A percentile compares a stretch with the other conserved stretches of the same genome.
Conservation (phyloP, 35 echinoderm and acorn worm genomes). For the Strongylocentrotus purpuratus region DNA sequence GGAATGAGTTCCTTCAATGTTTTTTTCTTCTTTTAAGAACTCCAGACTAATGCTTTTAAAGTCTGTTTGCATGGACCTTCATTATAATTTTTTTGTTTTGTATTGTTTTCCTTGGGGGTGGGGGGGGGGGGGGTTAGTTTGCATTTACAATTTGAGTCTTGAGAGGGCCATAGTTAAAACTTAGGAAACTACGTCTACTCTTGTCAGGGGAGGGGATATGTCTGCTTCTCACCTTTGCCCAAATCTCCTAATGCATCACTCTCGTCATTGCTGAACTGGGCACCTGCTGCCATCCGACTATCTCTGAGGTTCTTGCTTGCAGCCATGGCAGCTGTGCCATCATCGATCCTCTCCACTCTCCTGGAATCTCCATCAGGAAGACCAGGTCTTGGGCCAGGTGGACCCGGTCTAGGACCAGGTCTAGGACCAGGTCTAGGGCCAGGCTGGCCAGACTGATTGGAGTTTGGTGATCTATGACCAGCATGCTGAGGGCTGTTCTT, state of each 20-base stretch:
- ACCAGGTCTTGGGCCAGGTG: background rate
- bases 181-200: no score
- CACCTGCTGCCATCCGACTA: background rate
- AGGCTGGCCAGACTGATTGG: background rate
- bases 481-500: background rate
- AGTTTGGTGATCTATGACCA: background rate
- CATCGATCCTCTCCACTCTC: conserved; percentile 20
- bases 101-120: no score
- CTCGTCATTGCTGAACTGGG: conserved; percentile 5
- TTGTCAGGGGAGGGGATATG: no score
- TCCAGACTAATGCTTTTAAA: no score
- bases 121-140: no score
- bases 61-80: no score
- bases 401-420: background rate
- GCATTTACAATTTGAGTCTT: no score
- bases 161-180: no score
- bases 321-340: conserved; percentile 31
- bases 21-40: no score
- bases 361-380: background rate
- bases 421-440: background rate
- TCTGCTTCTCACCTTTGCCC: conserved; percentile 25
- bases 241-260: conserved; percentile 26
- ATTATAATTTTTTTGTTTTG: no score
- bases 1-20: no score
- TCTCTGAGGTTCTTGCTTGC: background rate